Evolutionary conservation across 2,797 vertebrate species (phyloP).

Genomic region (Sebastes oblongus): DNA sequence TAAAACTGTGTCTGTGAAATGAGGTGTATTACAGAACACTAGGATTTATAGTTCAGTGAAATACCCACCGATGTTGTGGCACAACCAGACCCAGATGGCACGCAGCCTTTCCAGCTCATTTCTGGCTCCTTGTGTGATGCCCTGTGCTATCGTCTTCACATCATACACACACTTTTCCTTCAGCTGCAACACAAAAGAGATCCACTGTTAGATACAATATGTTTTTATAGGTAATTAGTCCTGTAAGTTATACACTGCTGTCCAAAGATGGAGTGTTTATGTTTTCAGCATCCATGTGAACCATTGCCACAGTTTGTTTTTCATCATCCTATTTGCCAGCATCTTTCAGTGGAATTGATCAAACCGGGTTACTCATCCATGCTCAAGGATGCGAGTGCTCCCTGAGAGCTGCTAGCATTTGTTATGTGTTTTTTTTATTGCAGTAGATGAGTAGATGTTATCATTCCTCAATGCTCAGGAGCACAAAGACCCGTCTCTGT

Average conservation of each 20-base stretch:
- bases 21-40: not conserved
- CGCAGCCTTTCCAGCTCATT: constrained; percentile 82
- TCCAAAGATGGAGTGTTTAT: not conserved
- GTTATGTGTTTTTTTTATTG: constrained; percentile 18
- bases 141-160: constrained; percentile 70
- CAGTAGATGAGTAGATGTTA: constrained; percentile 14
- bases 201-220: not conserved
- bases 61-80: constrained; percentile 84
- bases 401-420: constrained; percentile 20
- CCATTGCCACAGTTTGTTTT: not conserved
- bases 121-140: constrained; percentile 75
- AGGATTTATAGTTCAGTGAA: not conserved
- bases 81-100: constrained; percentile 87
- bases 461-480: constrained; percentile 1
- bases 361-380: not conserved
- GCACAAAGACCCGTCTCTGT: constrained; percentile 11
- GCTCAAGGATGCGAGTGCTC: constrained; percentile 27
- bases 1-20: not conserved
- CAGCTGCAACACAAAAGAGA: constrained; percentile 64
- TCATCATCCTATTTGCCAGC: not conserved
- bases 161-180: constrained; percentile 68
- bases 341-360: constrained; percentile 13
- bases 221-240: not conserved
- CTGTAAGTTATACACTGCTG: too few species aligned
- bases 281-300: not conserved